Percentiles rank a stretch among this genome's conserved stretches.
These are phyloP conservation scores for Tachysurus vachellii DNA, from an alignment of 2,113 vertebrate species.

Conservation along the genomic window DNA sequence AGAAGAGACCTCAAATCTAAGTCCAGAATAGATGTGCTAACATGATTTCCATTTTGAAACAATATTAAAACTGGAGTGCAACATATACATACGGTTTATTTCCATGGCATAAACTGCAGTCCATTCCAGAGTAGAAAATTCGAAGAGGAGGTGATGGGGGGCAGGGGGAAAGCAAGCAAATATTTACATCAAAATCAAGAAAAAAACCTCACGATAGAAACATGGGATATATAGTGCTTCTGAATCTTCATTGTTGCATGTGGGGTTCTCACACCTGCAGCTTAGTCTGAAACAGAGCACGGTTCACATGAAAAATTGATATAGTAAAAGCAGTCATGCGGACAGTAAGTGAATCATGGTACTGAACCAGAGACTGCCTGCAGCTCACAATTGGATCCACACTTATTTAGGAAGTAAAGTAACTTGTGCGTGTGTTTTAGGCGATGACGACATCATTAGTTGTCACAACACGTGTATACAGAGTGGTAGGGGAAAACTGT, in stretches of 20 bases:
- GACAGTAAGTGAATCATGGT: no score
- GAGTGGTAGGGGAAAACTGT: no score
- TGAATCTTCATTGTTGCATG: neutral
- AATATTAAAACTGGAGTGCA: conserved; percentile 24
- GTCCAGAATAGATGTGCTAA: neutral
- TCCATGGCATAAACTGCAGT: conserved; percentile 97
- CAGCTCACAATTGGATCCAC: no score
- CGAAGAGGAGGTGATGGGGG: conserved; percentile 2
- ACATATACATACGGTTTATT: conserved; percentile 93
- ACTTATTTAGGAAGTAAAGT: no score
- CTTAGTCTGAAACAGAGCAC: no score
- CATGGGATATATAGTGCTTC: neutral
- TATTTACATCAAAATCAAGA: conserved; percentile 54
- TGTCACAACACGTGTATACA: no score
- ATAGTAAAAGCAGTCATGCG: no score
- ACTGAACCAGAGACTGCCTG: no score
- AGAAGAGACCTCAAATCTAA: conserved; percentile 43
- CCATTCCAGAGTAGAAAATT: conserved; percentile 63
- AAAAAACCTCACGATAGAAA: conserved; percentile 20
- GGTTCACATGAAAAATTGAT: no score
- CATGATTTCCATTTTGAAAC: neutral
- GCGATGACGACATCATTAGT: no score
- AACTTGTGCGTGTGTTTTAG: no score
- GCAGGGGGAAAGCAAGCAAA: conserved; percentile 46
- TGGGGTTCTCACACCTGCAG: no score